Percentiles rank a stretch among this genome's conserved stretches.
phyloP scores from a whole-genome alignment of 2,888 invertebrate species.

The Melolontha melolontha region DNA sequence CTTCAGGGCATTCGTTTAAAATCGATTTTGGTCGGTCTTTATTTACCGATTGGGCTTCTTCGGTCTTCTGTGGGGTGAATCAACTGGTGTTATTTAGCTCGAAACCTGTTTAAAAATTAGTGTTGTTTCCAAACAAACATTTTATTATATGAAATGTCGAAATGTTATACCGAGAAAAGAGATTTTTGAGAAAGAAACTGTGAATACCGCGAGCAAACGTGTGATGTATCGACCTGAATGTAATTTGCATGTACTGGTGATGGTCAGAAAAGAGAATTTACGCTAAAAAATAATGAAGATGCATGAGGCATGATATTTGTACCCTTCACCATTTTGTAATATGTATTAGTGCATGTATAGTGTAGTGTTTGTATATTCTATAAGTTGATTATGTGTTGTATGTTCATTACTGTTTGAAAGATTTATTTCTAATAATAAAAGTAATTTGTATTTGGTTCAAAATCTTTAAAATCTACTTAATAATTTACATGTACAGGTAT shows the following conservation, averaged over 20 bases:
- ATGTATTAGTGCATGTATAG: too few relatives aligned
- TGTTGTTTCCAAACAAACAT: neutral
- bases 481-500: too few relatives aligned
- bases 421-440: too few relatives aligned
- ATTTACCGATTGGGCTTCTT: conserved; percentile 40
- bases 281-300: neutral
- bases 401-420: too few relatives aligned
- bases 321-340: neutral
- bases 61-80: neutral
- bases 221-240: conserved; percentile 57
- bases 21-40: conserved; percentile 47
- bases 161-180: neutral
- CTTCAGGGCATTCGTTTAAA: conserved; percentile 39
- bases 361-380: too few relatives aligned
- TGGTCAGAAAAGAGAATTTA: conserved; percentile 24
- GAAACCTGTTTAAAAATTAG: conserved; percentile 1
- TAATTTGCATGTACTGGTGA: conserved; percentile 51
- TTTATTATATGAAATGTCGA: too few relatives aligned
- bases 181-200: conserved; percentile 11
- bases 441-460: too few relatives aligned
- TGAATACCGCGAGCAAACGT: conserved; percentile 64
- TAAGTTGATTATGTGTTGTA: too few relatives aligned
- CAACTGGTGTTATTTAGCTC: conserved; percentile 25
- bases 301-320: conserved; percentile 12
- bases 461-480: too few relatives aligned